Evolutionary conservation across 2,797 vertebrate genomes (phyloP), one percentile per base, ranked within the genome.

Genomic region (Tiaroga cobitis): DNA sequence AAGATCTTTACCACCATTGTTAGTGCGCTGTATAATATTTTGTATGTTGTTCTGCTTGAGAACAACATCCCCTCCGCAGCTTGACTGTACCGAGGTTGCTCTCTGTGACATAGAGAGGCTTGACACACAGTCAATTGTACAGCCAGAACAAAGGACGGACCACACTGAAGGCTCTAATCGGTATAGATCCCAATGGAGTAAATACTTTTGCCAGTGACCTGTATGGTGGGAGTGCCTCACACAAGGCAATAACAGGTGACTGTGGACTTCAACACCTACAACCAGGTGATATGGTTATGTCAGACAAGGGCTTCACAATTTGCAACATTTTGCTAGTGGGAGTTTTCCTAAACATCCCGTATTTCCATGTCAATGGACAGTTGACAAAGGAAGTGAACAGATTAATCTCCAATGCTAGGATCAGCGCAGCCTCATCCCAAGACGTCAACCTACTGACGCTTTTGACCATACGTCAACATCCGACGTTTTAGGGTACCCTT

Each of bases 51-150:
- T 15, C 26, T 84, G 76, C 65, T 86, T 32, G n/a, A 88, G 39
- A 83, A 75, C 67, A 85, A 73, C 56, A 83, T 85, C 46, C 84
- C 83, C 34, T 87, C 83, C 16, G 69, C 8, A 49, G 46, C 82
- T 90, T 16, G 90, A 90, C 72, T 88, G 85, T 43, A 89, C 86
- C 2, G 77, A 88, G 29, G 77, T 87, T 46, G 75, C 78, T n/a
- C 16, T 67, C 29, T 67, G 15, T 67, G 29, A 65, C 26, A 63
- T 13, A 65, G 26, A 65, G 13, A 65, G 61, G 26, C 61, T 18
- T 65, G 61, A 63, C 5, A 4, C 59, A 63, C 5, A 9, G 85
- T 79, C 59, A 86, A 75, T 34, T 88, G 32, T 83, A 83, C 72
- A 85, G 83, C 26, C 87, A 88, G 29, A 82, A 82, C 67, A 87